These are phyloP conservation scores for Paedocypris micromegethes DNA, from an alignment of 2,797 vertebrate species.

Conservation along the genomic window DNA sequence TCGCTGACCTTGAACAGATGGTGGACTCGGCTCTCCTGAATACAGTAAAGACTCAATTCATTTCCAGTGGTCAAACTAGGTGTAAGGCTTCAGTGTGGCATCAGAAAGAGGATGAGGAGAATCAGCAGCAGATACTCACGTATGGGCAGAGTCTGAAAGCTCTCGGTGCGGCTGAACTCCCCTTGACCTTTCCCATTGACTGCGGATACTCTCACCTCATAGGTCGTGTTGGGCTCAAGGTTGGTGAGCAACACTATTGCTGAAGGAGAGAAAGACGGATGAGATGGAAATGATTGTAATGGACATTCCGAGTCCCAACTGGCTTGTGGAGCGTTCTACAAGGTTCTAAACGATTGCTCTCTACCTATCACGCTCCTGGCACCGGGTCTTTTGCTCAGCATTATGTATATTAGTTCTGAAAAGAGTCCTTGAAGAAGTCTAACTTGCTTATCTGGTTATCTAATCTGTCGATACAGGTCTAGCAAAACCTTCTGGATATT, in stretches of 20 bases:
- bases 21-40: slow-evolving; percentile 92
- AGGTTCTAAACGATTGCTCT: slow-evolving; percentile 37
- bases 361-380: slow-evolving; percentile 29
- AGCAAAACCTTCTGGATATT: slow-evolving; percentile 29
- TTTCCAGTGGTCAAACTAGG: background rate
- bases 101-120: background rate
- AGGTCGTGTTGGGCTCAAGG: slow-evolving; percentile 95
- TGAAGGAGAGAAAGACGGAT: slow-evolving; percentile 48
- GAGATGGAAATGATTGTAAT: slow-evolving; percentile 7
- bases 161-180: slow-evolving; percentile 90
- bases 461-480: slow-evolving; percentile 43
- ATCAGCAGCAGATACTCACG: slow-evolving; percentile 71
- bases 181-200: slow-evolving; percentile 97
- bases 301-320: slow-evolving; percentile 22
- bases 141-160: slow-evolving; percentile 93
- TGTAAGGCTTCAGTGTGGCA: background rate
- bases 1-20: slow-evolving; percentile 88
- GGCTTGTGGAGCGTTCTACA: slow-evolving; percentile 30
- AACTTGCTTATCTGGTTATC: slow-evolving; percentile 41
- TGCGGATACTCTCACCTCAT: slow-evolving; percentile 90
- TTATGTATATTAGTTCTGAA: slow-evolving; percentile 37
- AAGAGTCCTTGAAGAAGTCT: slow-evolving; percentile 33
- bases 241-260: slow-evolving; percentile 85
- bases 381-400: slow-evolving; percentile 29
- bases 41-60: slow-evolving; percentile 5